Evolutionary conservation across 2,113 vertebrate genomes (phyloP).

Genomic region (Dendrocopos noguchii): DNA sequence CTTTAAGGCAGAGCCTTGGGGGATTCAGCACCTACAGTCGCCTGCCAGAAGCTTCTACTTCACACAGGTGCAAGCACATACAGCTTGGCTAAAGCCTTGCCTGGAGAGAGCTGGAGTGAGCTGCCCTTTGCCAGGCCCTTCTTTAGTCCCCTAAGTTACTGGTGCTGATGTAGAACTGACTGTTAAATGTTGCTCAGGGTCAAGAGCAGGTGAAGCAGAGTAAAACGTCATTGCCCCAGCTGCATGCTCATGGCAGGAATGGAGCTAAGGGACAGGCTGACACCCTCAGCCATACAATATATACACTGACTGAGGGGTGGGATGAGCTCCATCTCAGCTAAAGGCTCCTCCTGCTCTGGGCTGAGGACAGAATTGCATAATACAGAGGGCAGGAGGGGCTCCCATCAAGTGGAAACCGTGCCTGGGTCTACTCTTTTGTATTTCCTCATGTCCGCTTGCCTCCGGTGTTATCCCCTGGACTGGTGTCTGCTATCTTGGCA

Average conservation of each 20-base stretch:
- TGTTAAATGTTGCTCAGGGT: neutral
- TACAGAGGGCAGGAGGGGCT: neutral
- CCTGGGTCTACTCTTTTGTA: neutral
- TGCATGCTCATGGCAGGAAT: neutral
- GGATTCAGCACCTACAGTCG: neutral
- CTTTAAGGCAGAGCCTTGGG: neutral
- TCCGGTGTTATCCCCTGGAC: neutral
- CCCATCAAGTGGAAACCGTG: neutral
- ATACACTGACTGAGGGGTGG: neutral
- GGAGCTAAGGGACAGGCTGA: neutral
- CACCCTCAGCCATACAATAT: neutral
- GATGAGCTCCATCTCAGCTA: neutral
- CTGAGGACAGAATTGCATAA: neutral
- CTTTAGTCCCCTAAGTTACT: neutral
- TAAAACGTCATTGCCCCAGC: neutral
- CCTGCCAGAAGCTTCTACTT: neutral
- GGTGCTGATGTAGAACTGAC: neutral
- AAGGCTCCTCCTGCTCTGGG: neutral
- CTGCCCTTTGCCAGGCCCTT: neutral
- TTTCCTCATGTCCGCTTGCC: rapidly evolving
- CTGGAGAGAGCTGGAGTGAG: neutral
- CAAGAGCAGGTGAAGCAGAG: neutral
- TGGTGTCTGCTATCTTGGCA: neutral
- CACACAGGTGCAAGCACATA: rapidly evolving
- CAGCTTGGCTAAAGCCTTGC: neutral